Base-by-base conservation (phyloP, 1,140 invertebrate species). In the Zaprionus gabonicus region DNA sequence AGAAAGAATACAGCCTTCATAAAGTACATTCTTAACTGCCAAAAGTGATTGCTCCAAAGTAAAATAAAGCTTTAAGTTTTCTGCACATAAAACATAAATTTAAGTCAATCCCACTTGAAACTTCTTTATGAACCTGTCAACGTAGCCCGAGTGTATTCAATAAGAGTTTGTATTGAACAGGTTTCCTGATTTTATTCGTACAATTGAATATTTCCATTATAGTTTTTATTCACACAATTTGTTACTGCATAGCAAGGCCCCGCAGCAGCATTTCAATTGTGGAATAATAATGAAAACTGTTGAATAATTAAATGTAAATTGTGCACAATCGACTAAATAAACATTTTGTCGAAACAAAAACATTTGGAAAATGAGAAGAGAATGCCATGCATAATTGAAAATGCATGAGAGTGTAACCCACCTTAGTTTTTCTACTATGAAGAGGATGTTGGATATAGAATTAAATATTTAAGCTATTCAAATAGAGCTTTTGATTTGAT, bases 221-320 rank as follows among this genome's bases (percentile, higher is more conserved):
- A 51, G 46, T 51, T 51, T 51, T 51, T 51, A 25, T 25, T 1
- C 20, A 51, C 10, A 46, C 46, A 51, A 51, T 23, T 25, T 51
- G 46, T 23, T 51, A 46, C 41, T 46, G n/a, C 41, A 17, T n/a
- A 5, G 13, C 13, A 41, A 41, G n/a, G 41, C 41, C n/a, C 41
- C 41, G 9, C 17, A 46, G 17, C 17, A 46, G 41, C n/a, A 46
- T 46, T 46, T 46, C 41, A 46, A 46, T 46, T 46, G 41, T 51
- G 20, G 10, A 65, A 55, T 15, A 31, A 55, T 28, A 65, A 65
- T 53, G 4, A 20, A 65, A 64, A 36, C 62, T 51, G 12, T 71
- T 64, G n/a, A 53, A 55, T 44, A 62, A 62, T 56, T 70, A 41
- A 44, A 55, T n/a, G 10, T 27, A 64, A 60, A 60, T 46, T 46